phyloP scores from a whole-genome alignment of 2,797 vertebrate genomes.

The Threskiornis aethiopicus region DNA sequence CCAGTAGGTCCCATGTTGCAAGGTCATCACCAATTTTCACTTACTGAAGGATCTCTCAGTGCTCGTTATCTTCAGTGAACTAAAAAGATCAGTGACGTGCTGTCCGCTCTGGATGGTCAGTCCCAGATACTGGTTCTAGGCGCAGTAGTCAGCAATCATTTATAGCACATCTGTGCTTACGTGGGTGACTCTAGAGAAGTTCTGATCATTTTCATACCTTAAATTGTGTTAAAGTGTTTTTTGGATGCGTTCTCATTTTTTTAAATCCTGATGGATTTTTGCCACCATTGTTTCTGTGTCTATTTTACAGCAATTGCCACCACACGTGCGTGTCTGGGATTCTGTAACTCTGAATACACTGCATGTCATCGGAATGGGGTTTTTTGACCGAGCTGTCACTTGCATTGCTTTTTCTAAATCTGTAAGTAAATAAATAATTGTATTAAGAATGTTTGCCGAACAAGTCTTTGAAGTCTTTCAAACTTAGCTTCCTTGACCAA shows the following conservation, averaged over 20 bases:
- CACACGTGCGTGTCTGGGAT: constrained; percentile 97
- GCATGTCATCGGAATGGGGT: constrained; percentile 90
- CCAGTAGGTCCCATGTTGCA: background rate
- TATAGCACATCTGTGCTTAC: background rate
- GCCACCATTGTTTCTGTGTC: background rate
- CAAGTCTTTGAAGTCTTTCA: background rate
- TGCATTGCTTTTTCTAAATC: constrained; percentile 98
- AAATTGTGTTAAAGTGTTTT: background rate
- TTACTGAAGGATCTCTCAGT: background rate
- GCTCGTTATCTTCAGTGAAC: background rate
- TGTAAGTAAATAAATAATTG: constrained; percentile 76
- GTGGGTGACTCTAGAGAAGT: background rate
- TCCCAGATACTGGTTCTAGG: background rate
- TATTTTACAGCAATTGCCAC: constrained; percentile 85
- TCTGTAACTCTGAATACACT: constrained; percentile 95
- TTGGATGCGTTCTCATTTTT: background rate
- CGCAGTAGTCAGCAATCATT: background rate
- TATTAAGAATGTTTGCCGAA: background rate
- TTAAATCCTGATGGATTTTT: background rate
- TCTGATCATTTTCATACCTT: background rate
- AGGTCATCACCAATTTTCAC: background rate
- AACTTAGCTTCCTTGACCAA: background rate
- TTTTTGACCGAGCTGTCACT: constrained; percentile 93
- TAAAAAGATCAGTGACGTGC: fast-evolving
- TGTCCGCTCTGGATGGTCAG: background rate